These are phyloP conservation scores for Ceryle rudis DNA, from an alignment of 2,797 vertebrate genomes.

Conservation along the genomic window DNA sequence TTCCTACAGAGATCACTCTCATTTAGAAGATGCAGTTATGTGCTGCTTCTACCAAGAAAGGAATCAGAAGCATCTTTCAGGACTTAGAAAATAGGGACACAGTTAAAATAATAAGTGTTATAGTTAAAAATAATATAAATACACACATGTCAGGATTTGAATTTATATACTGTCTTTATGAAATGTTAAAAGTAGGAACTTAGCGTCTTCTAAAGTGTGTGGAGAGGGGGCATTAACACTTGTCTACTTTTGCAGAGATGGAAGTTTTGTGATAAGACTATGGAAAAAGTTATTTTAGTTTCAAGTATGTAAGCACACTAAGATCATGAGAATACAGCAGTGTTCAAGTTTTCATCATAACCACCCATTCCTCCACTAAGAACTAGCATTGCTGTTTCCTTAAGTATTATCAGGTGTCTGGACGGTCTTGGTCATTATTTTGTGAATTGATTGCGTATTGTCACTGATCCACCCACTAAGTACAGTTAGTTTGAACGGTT, in stretches of 20 bases:
- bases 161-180: fast-evolving
- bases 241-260: background rate
- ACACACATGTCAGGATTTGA: background rate
- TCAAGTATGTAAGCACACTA: background rate
- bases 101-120: background rate
- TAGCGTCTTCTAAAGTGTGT: background rate
- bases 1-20: conserved; percentile 24
- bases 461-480: background rate
- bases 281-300: background rate
- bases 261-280: background rate
- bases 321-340: background rate
- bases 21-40: conserved; percentile 7
- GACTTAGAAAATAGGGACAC: background rate
- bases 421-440: background rate
- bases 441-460: background rate
- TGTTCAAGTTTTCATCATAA: background rate
- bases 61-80: background rate
- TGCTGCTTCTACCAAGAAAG: background rate
- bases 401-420: background rate
- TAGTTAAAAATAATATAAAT: background rate
- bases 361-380: background rate
- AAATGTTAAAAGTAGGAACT: background rate
- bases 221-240: background rate
- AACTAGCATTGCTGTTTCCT: background rate
- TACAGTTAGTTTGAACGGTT: background rate